phyloP scores from a whole-genome alignment of 2,113 vertebrate species.

The Caranx melampygus region DNA sequence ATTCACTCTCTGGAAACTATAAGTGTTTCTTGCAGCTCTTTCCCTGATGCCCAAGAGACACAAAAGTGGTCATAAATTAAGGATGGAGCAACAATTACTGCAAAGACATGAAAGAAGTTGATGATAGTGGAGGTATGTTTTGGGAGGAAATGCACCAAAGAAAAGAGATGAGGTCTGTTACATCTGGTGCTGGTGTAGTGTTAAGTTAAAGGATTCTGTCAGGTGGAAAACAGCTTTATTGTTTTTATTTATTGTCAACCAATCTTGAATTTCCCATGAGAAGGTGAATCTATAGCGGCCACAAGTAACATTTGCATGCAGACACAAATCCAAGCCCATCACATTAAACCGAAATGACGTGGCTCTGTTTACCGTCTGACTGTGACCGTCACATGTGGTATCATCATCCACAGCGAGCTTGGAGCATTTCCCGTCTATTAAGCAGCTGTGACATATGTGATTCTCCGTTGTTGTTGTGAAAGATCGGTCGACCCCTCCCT shows the following conservation, averaged over 20 bases:
- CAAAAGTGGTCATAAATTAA: not conserved
- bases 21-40: too few relatives aligned
- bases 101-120: not conserved
- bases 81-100: not conserved
- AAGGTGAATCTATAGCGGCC: conserved; percentile 9
- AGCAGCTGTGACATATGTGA: conserved; percentile 29
- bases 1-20: not conserved
- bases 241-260: conserved; percentile 19
- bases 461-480: conserved; percentile 45
- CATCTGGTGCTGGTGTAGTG: not conserved
- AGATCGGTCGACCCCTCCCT: conserved; percentile 34
- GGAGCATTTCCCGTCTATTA: conserved; percentile 22
- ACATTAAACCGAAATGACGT: conserved; percentile 25
- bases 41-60: not conserved
- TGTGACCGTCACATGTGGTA: conserved; percentile 26
- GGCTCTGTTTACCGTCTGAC: conserved; percentile 2
- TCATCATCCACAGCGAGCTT: conserved; percentile 14
- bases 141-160: not conserved
- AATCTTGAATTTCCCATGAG: not conserved
- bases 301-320: conserved; percentile 19
- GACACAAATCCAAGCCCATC: conserved; percentile 18
- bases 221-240: not conserved
- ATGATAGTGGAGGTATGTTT: not conserved
- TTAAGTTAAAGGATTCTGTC: not conserved
- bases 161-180: not conserved